Evolutionary conservation across 2,797 vertebrate genomes (phyloP).

Genomic region (Sternarchorhynchus goeldii): DNA sequence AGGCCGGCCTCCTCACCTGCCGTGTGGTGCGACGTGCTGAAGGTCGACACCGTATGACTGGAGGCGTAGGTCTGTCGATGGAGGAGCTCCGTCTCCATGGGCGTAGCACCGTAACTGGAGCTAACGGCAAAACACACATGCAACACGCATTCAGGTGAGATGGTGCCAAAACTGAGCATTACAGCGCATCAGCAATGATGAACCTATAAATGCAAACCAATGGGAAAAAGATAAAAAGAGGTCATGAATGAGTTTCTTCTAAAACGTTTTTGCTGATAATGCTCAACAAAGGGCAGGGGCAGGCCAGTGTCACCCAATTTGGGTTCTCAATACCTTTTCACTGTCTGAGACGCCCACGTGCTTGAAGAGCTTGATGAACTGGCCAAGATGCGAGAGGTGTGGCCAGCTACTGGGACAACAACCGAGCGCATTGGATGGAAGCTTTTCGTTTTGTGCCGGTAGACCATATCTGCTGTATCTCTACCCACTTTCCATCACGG

Average conservation of each 20-base stretch:
- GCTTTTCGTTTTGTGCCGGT: slow-evolving; percentile 9
- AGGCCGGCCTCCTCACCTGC: slow-evolving; percentile 75
- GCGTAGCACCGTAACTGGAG: slow-evolving; percentile 92
- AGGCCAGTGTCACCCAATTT: no score
- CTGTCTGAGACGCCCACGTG: no score
- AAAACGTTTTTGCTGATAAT: no score
- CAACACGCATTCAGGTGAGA: not conserved
- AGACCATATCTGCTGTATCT: not conserved
- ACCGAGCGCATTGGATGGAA: slow-evolving; percentile 10
- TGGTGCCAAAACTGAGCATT: not conserved
- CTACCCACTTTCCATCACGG: slow-evolving; percentile 4
- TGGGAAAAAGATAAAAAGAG: not conserved
- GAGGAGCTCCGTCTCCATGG: slow-evolving; percentile 90
- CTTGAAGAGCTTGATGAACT: no score
- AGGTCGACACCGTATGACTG: slow-evolving; percentile 89
- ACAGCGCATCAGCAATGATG: not conserved
- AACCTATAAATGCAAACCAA: not conserved
- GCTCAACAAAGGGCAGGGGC: no score
- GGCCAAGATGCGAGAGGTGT: not conserved
- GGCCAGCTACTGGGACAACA: not conserved
- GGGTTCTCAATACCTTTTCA: no score
- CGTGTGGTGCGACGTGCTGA: slow-evolving; percentile 86
- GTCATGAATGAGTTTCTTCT: no score
- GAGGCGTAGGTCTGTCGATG: slow-evolving; percentile 89
- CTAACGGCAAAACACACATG: slow-evolving; percentile 63